Base-by-base conservation (phyloP, 2,113 vertebrate species). In the Pygoscelis adeliae region DNA sequence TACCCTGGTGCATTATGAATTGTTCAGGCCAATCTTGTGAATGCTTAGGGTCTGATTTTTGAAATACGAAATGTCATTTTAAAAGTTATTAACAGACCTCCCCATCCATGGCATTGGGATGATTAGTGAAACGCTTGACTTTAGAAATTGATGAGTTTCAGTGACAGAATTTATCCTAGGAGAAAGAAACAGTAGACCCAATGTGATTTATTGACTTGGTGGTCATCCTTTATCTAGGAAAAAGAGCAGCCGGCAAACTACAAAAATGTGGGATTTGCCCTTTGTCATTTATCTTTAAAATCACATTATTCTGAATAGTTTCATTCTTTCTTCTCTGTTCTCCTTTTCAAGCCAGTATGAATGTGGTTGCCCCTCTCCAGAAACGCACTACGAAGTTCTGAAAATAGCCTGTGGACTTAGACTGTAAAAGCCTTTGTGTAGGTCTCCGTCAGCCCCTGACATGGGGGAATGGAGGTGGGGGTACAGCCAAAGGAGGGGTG, bases 231-330 rank as follows among this genome's bases (percentile, higher is more conserved):
- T 76, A 79, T 67, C 47, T 85, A 23, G 38, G 71, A 89, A 95
- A 59, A 73, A 58, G 55, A 89, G 22, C 77, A 93, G 56, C 7
- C 8, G 3, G 38, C 70, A 79, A 34, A 85, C 46, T 30, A 56
- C 30, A 69, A 25, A 91, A 94, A 77, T 67, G 56, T 72, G 25
- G 19, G 10, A 26, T 69, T 95, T 96, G 53, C 34, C 58, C 44
- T 91, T 89, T 69, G 40, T 80, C 5, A 85, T 91, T 95, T 91
- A n/a, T 93, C 87, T 94, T 94, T 89, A 61, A 96, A 90, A 95
- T 90, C 47, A 61, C 81, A 77, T 90, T 11, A 69, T 84, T 89
- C 52, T 59, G 47, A 65, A 55, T 25, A 67, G 23, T 69, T 87
- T 91, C 5, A 36, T 93, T 84, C 66, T 56, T 79, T 25, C 20